These are phyloP conservation scores for Drosophila bifasciata DNA, from an alignment of 1,140 invertebrate species.

Conservation along the genomic window DNA sequence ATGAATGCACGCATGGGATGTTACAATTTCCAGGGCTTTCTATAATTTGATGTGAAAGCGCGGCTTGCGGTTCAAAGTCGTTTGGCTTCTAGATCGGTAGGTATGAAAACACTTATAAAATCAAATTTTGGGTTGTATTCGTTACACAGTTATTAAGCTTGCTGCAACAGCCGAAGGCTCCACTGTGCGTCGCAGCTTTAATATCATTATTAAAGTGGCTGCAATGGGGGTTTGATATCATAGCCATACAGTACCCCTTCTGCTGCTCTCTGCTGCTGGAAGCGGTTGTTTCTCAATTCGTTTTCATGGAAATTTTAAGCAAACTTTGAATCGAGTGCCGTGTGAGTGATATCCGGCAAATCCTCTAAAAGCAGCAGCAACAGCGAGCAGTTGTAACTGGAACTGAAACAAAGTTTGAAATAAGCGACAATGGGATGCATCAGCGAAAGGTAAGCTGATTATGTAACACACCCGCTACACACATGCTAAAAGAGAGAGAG, in stretches of 20 bases:
- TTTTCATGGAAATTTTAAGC: conserved; percentile 5
- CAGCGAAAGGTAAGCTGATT: conserved; percentile 73
- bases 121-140: no score
- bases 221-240: no score
- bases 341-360: conserved; percentile 60
- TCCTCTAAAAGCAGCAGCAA: conserved; percentile 28
- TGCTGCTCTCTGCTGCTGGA: not conserved
- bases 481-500: not conserved
- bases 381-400: conserved; percentile 23
- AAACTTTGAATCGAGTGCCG: conserved; percentile 24
- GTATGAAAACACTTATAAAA: no score
- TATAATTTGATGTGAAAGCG: no score
- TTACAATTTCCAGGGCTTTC: no score
- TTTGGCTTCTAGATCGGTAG: no score
- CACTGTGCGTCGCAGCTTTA: conserved; percentile 5
- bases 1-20: no score
- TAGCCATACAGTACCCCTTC: no score
- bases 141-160: no score
- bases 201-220: conserved; percentile 34
- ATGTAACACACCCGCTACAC: conserved; percentile 49
- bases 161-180: no score
- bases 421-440: conserved; percentile 26
- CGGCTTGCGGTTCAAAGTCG: no score
- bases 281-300: conserved; percentile 1
- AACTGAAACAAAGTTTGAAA: conserved; percentile 55